Conservation (phyloP, 2,797 vertebrate species). For the Spinus pinus region DNA sequence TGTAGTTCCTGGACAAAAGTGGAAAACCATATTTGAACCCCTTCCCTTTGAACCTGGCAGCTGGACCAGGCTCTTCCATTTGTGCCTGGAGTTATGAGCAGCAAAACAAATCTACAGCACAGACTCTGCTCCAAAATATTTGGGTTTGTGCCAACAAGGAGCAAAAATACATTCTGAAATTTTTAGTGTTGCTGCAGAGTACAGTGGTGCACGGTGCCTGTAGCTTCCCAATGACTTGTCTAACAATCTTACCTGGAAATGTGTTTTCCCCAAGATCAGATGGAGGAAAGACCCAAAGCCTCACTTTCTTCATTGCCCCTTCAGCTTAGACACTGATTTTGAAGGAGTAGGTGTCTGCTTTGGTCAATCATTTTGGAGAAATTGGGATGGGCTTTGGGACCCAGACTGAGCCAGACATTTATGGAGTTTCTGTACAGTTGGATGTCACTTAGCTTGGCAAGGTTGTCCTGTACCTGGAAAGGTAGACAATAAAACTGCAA, state of each 20-base stretch:
- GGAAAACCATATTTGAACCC: neutral
- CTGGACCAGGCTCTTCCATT: neutral
- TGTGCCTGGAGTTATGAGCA: slow-evolving; percentile 27
- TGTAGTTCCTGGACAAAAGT: neutral
- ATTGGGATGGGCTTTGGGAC: neutral
- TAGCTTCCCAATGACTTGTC: neutral
- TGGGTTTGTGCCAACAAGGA: slow-evolving; percentile 13
- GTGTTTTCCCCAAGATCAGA: neutral
- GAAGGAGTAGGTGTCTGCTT: neutral
- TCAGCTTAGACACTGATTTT: neutral
- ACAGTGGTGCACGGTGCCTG: neutral
- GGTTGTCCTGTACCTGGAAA: slow-evolving; percentile 35
- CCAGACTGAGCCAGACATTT: neutral
- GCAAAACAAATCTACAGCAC: neutral
- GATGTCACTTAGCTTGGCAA: slow-evolving; percentile 29
- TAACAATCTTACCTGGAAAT: neutral
- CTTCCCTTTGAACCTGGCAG: slow-evolving; percentile 29
- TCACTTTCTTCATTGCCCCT: neutral
- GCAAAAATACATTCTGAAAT: neutral
- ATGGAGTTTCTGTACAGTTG: neutral
- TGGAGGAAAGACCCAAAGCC: neutral
- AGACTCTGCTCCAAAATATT: neutral
- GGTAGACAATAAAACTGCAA: slow-evolving; percentile 40
- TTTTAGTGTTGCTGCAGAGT: neutral
- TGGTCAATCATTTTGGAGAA: neutral